phyloP scores from a whole-genome alignment of 2,888 invertebrate species.

The Xylocampa areola region DNA sequence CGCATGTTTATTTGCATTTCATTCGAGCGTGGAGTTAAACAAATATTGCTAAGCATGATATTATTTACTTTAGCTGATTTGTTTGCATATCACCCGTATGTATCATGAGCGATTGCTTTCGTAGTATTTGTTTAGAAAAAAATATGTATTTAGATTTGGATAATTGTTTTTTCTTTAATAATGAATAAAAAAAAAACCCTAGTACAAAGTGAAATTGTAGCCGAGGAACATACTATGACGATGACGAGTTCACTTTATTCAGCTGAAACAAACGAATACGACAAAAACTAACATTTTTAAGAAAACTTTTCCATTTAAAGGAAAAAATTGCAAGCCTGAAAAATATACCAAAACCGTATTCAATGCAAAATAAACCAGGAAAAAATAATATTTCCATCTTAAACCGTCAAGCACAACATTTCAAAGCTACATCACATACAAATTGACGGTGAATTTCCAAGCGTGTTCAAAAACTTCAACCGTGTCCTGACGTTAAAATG shows the following conservation, averaged over 20 bases:
- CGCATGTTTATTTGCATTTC: conserved; percentile 53
- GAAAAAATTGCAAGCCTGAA: no score
- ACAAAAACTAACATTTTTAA: no score
- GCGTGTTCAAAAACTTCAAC: conserved; percentile 51
- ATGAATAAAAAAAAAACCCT: no score
- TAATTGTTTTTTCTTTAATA: no score
- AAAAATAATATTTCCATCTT: conserved; percentile 44
- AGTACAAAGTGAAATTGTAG: no score
- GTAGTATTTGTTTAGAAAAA: conserved; percentile 46
- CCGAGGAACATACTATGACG: no score
- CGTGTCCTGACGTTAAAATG: conserved; percentile 43
- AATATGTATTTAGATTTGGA: background rate
- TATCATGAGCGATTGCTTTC: conserved; percentile 53
- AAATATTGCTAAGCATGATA: conserved; percentile 58
- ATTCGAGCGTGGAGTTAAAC: conserved; percentile 56
- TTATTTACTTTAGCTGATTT: conserved; percentile 60
- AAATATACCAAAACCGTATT: conserved; percentile 15
- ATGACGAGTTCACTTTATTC: no score
- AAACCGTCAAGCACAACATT: conserved; percentile 49
- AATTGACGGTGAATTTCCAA: conserved; percentile 59
- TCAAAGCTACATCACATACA: conserved; percentile 47
- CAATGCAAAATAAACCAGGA: conserved; percentile 29
- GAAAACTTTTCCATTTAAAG: no score
- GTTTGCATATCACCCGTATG: conserved; percentile 47
- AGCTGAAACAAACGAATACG: no score